Evolutionary conservation across 2,113 vertebrate genomes (phyloP), one percentile per base, ranked within the genome.

Genomic region (Sinocyclocheilus anshuiensis): DNA sequence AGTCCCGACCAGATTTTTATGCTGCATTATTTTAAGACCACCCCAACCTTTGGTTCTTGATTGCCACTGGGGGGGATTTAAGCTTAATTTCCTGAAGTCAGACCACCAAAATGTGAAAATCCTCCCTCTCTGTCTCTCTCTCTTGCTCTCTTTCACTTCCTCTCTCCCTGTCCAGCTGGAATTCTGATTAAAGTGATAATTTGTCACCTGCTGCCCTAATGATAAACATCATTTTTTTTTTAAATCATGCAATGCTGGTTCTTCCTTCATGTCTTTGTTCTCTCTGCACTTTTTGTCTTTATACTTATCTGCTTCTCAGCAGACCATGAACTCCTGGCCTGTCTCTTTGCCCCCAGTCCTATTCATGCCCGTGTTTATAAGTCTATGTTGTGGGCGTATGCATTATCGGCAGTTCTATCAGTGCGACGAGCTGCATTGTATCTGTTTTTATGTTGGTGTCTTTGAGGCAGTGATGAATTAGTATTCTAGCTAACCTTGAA

Each of bases 351-450:
- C 36, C 39, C 36, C 11, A 20, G 36, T 80, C 39, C 22, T 55
- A 7, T 26, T 59, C 88, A 9, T 4, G 65, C 83, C 85, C 83
- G 86, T 74, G 89, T 16, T 88, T 65, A n/a, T 83, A 86, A 67
- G 22, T 63, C 75, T 69, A 2, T 33, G 55, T 77, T 55, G 48
- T 20, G 50, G 82, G 55, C 39, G 6, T 16, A 39, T 59, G 57
- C 16, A 4, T 53, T 84, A 65, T 72, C 24, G 4, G n/a, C 36
- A 81, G 20, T 26, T 63, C 2, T 53, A 67, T 71, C 39, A 4
- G 22, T 42, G 33, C 67, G 24, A 36, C 42, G 12, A 82, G 69
- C 45, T 48, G 53, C 53, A 26, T 42, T n/a, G 61, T 61, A 50
- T 83, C 20, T 69, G 59, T 69, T 12, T 61, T n/a, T 8, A 3